Evolutionary conservation across 35 echinoderm and acorn worm genomes (phyloP), one percentile per base, ranked within the genome.

Genomic region (Apostichopus californicus): DNA sequence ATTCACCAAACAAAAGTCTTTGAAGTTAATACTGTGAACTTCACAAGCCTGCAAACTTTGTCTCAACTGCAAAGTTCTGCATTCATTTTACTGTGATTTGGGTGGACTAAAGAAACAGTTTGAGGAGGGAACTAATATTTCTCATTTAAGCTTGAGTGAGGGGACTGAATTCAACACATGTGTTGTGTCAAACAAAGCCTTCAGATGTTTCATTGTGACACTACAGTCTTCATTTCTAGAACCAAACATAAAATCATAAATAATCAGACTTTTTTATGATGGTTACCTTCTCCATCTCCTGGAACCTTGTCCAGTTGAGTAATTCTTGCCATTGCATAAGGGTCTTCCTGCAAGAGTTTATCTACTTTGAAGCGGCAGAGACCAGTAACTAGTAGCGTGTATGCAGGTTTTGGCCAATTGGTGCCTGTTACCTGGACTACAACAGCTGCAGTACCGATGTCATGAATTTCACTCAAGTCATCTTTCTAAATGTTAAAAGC

Each of bases 391-490:
- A 99, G 93, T 12, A 99, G 93, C 7, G 95, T 96, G 86, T 99
- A 99, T 18, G 97, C 97, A 86, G 97, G 97, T 78, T 82, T 73
- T 52, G 97, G 97, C 97, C 97, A 99, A 93, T 99, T 99, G 55
- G 97, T 99, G 68, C 97, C 97, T 9, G 97, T 99, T 17, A 99
- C 97, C 77, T 99, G 97, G 4, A 99, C 97, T 21, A 99, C 97
- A 1, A 99, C 95, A 65, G 95, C 97, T 61, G 97, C 95, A 53
- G 97, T 99, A 26, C 97, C 97, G 85, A 99, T 94, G 9, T 73
- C 52, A 56, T 99, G 97, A 55, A 99, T 88, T 53, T 63, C 92
- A 78, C 66, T 83, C 25, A 93, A 9, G 5, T 94, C 87, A 65
- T 96, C 92, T 8, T 83, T 77, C 95, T 99, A 78, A 34, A 34